phyloP scores from a whole-genome alignment of 1,140 invertebrate species.

The Tribolium castaneum region DNA sequence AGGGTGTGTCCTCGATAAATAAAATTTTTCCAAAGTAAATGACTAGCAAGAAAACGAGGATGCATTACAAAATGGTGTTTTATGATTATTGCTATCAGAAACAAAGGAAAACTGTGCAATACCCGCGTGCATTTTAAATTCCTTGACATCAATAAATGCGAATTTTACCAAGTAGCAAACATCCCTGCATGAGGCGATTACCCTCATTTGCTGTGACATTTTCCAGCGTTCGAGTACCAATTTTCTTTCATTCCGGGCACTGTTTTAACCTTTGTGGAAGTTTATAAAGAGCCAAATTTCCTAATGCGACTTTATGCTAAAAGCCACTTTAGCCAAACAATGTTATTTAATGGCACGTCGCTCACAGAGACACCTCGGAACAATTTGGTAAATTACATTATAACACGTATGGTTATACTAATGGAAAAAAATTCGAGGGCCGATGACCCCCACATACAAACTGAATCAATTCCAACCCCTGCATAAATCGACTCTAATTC shows the following conservation, averaged over 20 bases:
- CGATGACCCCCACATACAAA: not conserved
- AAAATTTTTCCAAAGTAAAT: too few species aligned
- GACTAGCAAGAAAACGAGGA: too few species aligned
- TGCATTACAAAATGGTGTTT: too few species aligned
- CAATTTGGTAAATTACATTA: slow-evolving; percentile 25
- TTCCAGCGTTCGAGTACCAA: not conserved
- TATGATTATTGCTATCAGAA: too few species aligned
- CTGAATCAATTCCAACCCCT: not conserved
- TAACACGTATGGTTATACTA: not conserved
- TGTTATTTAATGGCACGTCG: slow-evolving; percentile 19
- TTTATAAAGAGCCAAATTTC: slow-evolving; percentile 11
- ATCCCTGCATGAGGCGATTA: not conserved
- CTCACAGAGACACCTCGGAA: slow-evolving; percentile 1
- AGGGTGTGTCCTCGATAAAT: too few species aligned
- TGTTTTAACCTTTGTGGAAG: slow-evolving; percentile 14
- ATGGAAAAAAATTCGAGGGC: not conserved
- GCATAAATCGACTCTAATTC: not conserved
- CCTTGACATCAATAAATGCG: not conserved
- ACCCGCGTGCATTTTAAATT: too few species aligned
- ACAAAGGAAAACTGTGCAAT: too few species aligned
- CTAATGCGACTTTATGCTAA: slow-evolving; percentile 32
- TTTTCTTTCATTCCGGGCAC: too few species aligned
- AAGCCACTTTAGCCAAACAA: slow-evolving; percentile 29
- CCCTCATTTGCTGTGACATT: not conserved
- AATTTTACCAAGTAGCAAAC: not conserved